Conservation (phyloP, 2,888 invertebrate genomes). For the Mimas tiliae region DNA sequence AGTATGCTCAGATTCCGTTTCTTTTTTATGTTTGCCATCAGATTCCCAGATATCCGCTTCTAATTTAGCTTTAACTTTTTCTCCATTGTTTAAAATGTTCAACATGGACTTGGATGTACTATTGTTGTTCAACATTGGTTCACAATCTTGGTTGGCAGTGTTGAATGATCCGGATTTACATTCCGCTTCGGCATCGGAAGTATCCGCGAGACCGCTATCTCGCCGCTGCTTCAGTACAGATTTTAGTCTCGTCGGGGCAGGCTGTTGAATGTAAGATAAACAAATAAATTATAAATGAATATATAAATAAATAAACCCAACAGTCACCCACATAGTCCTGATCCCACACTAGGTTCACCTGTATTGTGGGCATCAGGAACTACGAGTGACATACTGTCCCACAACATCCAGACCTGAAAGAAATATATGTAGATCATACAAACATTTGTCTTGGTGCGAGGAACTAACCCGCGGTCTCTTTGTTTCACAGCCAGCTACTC, state of each 20-base stretch:
- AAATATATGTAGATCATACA: no score
- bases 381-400: no score
- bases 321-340: no score
- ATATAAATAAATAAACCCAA: no score
- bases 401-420: no score
- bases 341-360: no score
- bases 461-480: no score
- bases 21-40: constrained; percentile 43
- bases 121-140: constrained; percentile 41
- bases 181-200: constrained; percentile 76
- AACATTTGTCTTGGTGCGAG: no score
- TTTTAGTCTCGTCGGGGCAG: constrained; percentile 59
- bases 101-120: constrained; percentile 49
- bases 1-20: constrained; percentile 42
- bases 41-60: constrained; percentile 61
- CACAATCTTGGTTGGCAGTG: constrained; percentile 45
- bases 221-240: constrained; percentile 69
- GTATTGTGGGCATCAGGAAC: no score
- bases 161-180: constrained; percentile 46
- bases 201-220: constrained; percentile 79
- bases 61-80: constrained; percentile 37
- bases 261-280: constrained; percentile 46
- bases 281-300: not conserved
- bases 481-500: no score
- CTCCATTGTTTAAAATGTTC: constrained; percentile 55